These are phyloP conservation scores for Egretta garzetta DNA, from an alignment of 2,113 vertebrate genomes.

Conservation along the genomic window DNA sequence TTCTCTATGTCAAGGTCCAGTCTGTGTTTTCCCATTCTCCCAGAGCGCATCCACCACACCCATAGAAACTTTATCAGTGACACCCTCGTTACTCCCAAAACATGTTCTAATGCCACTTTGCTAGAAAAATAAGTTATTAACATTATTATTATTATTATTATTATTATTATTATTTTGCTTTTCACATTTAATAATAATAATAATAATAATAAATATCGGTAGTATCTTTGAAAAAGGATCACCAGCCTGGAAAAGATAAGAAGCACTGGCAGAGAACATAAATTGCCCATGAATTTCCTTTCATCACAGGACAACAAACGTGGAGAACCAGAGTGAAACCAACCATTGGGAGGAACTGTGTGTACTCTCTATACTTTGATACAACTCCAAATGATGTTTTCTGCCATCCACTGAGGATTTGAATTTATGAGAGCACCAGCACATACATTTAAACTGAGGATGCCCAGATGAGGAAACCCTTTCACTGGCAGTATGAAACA, in stretches of 20 bases:
- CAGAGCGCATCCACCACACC: not conserved
- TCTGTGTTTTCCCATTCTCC: not conserved
- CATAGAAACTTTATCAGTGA: rapidly evolving
- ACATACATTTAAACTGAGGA: not conserved
- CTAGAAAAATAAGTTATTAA: not conserved
- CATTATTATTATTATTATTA: not conserved
- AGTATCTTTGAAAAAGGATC: not conserved
- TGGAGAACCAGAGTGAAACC: not conserved
- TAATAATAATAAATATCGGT: not conserved
- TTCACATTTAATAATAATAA: too few species aligned
- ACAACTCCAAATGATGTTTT: not conserved
- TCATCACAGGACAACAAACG: not conserved
- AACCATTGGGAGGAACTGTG: not conserved
- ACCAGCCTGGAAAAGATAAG: not conserved
- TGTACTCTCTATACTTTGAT: not conserved
- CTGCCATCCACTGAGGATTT: not conserved
- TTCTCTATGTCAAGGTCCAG: not conserved
- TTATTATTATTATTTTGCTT: too few species aligned
- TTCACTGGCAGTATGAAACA: slow-evolving; percentile 11
- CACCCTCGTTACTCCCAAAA: not conserved
- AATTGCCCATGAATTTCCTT: not conserved
- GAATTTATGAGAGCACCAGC: slow-evolving; percentile 32
- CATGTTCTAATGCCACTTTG: not conserved
- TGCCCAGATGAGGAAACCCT: slow-evolving; percentile 56
- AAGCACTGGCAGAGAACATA: not conserved